These are phyloP conservation scores for Syrmaticus mikado DNA, from an alignment of 2,113 vertebrate genomes.

Conservation along the genomic window DNA sequence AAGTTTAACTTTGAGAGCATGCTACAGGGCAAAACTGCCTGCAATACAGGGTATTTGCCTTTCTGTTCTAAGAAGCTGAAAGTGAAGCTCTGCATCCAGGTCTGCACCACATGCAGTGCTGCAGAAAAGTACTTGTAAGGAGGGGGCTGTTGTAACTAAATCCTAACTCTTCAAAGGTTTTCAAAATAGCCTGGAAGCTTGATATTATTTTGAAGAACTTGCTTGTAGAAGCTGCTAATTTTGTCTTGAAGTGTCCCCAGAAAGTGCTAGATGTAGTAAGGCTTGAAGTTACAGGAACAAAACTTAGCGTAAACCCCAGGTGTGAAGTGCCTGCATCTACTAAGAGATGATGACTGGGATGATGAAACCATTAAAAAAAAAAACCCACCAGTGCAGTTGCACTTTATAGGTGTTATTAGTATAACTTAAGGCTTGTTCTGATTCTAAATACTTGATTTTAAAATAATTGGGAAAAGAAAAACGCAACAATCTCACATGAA, in stretches of 20 bases:
- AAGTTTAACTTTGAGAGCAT: neutral
- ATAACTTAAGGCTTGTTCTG: neutral
- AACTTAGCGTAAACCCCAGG: neutral
- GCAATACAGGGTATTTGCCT: neutral
- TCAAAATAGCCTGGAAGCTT: neutral
- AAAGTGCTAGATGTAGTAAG: neutral
- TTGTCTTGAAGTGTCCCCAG: neutral
- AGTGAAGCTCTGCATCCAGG: neutral
- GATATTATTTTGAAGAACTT: neutral
- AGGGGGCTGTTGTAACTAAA: neutral
- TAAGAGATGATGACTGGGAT: neutral
- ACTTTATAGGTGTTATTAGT: neutral
- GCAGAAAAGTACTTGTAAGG: neutral
- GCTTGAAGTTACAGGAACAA: neutral
- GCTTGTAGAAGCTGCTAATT: neutral
- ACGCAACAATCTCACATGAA: neutral
- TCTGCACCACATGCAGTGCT: neutral
- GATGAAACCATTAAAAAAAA: neutral
- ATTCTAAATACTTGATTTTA: neutral
- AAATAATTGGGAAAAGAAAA: accelerated
- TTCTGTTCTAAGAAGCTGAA: neutral
- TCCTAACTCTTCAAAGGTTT: neutral
- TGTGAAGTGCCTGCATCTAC: neutral
- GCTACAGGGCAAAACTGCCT: neutral
- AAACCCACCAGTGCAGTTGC: neutral